Evolutionary conservation across 2,113 vertebrate species (phyloP).

Genomic region (Proteles cristata): DNA sequence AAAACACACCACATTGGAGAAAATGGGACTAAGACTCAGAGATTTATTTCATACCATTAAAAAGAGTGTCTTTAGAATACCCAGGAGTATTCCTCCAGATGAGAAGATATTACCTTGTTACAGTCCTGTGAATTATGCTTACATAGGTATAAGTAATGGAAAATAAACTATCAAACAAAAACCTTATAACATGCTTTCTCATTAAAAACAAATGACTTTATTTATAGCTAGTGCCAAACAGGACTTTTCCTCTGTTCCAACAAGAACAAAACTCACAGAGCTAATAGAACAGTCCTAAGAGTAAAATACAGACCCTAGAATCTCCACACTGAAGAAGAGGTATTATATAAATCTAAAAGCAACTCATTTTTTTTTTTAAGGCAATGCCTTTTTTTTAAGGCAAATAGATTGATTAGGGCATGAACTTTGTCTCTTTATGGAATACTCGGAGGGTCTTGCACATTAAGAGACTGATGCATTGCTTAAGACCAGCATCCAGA

Average conservation of each 20-base stretch:
- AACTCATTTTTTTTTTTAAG: not conserved
- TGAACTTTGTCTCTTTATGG: not conserved
- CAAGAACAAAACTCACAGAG: not conserved
- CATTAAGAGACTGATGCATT: not conserved
- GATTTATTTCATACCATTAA: conserved; percentile 13
- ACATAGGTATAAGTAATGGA: conserved; percentile 4
- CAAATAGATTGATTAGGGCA: not conserved
- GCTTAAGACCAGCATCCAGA: not conserved
- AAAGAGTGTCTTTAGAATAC: not conserved
- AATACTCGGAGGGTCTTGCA: not conserved
- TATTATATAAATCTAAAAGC: not conserved
- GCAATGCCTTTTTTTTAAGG: no score
- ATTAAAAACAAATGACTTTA: not conserved
- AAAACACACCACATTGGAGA: not conserved
- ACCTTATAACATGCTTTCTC: not conserved
- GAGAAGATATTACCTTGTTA: conserved; percentile 30
- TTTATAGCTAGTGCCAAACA: not conserved
- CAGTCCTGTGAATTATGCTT: not conserved
- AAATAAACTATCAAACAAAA: conserved; percentile 1
- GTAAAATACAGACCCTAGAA: not conserved
- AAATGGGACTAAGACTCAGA: conserved; percentile 9
- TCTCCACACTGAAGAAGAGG: not conserved
- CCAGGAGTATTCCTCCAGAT: not conserved
- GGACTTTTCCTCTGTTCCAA: not conserved
- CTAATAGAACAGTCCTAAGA: not conserved